Evolutionary conservation across 2,113 vertebrate genomes (phyloP), one percentile per base, ranked within the genome.

Genomic region (Microtus ochrogaster): DNA sequence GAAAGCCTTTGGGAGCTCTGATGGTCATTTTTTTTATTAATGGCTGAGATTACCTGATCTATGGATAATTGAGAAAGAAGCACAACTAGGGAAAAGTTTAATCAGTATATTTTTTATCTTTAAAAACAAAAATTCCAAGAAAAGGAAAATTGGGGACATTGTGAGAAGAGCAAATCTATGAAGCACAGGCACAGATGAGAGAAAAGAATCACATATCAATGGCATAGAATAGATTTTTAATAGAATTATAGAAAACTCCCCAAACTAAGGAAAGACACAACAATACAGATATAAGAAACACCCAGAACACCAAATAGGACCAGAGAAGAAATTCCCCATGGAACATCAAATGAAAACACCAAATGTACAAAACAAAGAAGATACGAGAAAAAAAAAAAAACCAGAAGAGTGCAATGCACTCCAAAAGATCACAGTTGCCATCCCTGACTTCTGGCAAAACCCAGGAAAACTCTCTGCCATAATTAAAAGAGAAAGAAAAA

Each of bases 11-110:
- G 39, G 39, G 14, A 30, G n/a, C 13, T 28, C 36, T 24, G 36
- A 63, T 28, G 36, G 7, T 41, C 13, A 61, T 28, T 26, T 39
- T 39, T 65, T 65, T 61, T 7, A 58, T 84, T 44, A 84, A 41
- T 65, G 82, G 11, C 26, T 65, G 39, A 84, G 7, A 44, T 30
- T 65, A 33, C 2, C 13, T 65, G n/a, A 65, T 30, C 39, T 65
- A 41, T 44, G 26, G 58, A 44, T 84, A 84, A 90, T 41, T 61
- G 63, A 76, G 30, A 93, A 91, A 94, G 52, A 89, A 61, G 30
- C 36, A 49, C 19, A 76, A 39, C 83, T 76, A 90, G 30, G 36
- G 44, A 70, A 95, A 96, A 68, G 73, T 94, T 82, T 89, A 91
- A 24, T 61, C 30, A 44, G 5, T 26, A 22, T 39, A 58, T 58